Percentiles rank a stretch among this genome's conserved stretches.
Conservation (phyloP, 2,888 invertebrate genomes). For the Marasmarcha lunaedactyla region DNA sequence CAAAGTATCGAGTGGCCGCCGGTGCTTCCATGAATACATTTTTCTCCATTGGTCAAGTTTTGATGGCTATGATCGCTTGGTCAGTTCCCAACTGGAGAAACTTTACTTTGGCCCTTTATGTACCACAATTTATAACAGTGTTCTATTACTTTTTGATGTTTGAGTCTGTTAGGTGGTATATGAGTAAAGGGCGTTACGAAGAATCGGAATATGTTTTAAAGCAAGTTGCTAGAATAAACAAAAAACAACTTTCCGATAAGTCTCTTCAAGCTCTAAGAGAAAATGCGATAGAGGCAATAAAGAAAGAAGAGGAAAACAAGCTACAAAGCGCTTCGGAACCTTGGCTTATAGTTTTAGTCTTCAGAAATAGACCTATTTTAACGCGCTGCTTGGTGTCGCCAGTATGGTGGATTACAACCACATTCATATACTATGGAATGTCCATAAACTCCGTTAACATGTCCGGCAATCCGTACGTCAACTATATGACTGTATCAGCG, state of each 20-base stretch:
- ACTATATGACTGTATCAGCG: constrained; percentile 71
- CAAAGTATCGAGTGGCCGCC: constrained; percentile 75
- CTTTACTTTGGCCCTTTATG: constrained; percentile 74
- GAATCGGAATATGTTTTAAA: constrained; percentile 73
- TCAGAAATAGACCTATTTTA: constrained; percentile 32
- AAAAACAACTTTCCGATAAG: constrained; percentile 33
- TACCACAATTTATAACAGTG: constrained; percentile 75
- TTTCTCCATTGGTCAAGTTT: constrained; percentile 77
- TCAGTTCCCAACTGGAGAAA: constrained; percentile 75
- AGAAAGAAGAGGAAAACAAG: constrained; percentile 19
- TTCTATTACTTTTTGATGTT: constrained; percentile 75
- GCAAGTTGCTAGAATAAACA: constrained; percentile 73
- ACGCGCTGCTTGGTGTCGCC: constrained; percentile 35
- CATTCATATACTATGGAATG: constrained; percentile 76
- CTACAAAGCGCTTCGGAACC: constrained; percentile 23
- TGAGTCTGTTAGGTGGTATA: constrained; percentile 81
- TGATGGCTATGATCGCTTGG: constrained; percentile 77
- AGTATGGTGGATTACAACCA: constrained; percentile 75
- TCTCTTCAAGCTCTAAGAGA: constrained; percentile 28
- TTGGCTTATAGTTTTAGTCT: constrained; percentile 37
- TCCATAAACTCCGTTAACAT: constrained; percentile 75
- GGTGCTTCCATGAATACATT: constrained; percentile 76
- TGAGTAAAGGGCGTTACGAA: constrained; percentile 74
- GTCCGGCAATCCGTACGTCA: constrained; percentile 73
- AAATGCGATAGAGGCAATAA: constrained; percentile 27